These are phyloP conservation scores for Platygyra sinensis DNA, from an alignment of 64 coral and sea anemone genomes.

Conservation along the genomic window DNA sequence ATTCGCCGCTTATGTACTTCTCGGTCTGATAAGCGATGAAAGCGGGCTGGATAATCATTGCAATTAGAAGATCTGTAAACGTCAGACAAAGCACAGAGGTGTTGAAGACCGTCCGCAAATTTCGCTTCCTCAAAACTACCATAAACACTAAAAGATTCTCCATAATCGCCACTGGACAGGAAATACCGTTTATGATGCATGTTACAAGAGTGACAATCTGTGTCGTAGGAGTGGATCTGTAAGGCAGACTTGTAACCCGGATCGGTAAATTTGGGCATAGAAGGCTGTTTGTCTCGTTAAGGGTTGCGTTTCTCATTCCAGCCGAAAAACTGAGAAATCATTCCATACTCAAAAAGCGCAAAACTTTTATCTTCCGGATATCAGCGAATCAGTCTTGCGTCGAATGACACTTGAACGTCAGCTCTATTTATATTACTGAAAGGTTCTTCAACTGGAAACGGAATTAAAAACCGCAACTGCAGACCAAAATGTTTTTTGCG, in stretches of 20 bases:
- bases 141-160: conserved; percentile 8
- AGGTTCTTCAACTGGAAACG: too few relatives aligned
- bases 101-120: conserved; percentile 4
- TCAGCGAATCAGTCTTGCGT: too few relatives aligned
- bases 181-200: conserved; percentile 30
- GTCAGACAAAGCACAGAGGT: conserved; percentile 5
- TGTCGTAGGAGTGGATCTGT: background rate
- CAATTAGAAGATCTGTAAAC: conserved; percentile 4
- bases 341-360: background rate
- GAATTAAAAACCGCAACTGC: too few relatives aligned
- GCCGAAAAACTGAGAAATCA: background rate
- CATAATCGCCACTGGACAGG: background rate
- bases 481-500: too few relatives aligned
- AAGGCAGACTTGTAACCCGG: background rate
- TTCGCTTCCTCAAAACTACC: background rate
- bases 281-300: background rate
- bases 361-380: background rate
- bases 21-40: conserved; percentile 20
- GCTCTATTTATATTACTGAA: too few relatives aligned
- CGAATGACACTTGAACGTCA: too few relatives aligned
- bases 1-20: background rate
- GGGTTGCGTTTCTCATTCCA: background rate
- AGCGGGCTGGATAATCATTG: background rate
- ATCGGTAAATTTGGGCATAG: conserved; percentile 17
- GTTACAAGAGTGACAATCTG: background rate